Conservation (phyloP, 2,797 vertebrate species). For the Thalassophryne amazonica region DNA sequence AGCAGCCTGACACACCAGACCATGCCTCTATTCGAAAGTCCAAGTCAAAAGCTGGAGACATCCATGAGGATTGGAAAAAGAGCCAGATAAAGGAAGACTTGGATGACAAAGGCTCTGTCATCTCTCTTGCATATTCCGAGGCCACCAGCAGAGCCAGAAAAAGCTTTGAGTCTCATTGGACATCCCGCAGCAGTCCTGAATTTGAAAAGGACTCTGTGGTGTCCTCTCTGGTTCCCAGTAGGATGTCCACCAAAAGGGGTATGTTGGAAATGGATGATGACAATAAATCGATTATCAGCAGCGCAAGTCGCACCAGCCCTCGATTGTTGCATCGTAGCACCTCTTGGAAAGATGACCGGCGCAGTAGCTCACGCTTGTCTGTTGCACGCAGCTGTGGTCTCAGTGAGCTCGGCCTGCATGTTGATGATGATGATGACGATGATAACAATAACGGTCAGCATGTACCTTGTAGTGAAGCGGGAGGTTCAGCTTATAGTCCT, state of each 20-base stretch:
- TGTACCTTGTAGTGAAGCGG: conserved; percentile 72
- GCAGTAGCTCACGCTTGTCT: conserved; percentile 80
- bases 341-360: conserved; percentile 82
- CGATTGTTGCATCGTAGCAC: conserved; percentile 76
- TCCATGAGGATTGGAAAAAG: conserved; percentile 68
- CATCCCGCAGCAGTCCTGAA: conserved; percentile 77
- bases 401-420: conserved; percentile 78
- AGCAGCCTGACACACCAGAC: conserved; percentile 81
- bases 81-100: conserved; percentile 65
- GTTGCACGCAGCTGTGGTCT: conserved; percentile 82
- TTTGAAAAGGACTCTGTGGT: conserved; percentile 82
- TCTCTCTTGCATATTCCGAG: conserved; percentile 85
- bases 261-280: conserved; percentile 80
- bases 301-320: conserved; percentile 78
- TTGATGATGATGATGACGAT: conserved; percentile 65
- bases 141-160: conserved; percentile 79
- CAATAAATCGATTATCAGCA: conserved; percentile 77
- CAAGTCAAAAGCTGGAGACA: conserved; percentile 67
- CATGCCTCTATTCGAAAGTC: conserved; percentile 78
- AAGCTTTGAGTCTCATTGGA: conserved; percentile 88
- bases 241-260: conserved; percentile 75
- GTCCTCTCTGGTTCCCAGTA: conserved; percentile 82
- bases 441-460: conserved; percentile 72
- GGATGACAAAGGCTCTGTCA: conserved; percentile 78
- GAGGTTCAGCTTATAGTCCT: conserved; percentile 81